These are phyloP conservation scores for Melanostoma mellinum DNA, from an alignment of 2,888 invertebrate species.

Conservation along the genomic window DNA sequence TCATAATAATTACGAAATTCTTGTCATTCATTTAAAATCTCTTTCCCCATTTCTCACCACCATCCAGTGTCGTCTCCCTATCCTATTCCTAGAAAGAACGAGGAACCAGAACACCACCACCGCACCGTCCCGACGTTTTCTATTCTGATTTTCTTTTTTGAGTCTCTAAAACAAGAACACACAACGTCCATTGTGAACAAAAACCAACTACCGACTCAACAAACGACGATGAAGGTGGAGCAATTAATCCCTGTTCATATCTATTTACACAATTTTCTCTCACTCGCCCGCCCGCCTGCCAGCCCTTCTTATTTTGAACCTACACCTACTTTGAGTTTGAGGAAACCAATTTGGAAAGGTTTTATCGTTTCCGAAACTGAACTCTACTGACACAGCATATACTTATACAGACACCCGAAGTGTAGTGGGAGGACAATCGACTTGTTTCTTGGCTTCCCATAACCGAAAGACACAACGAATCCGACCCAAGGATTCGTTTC, in stretches of 20 bases:
- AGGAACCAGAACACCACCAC: background rate
- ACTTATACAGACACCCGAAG: background rate
- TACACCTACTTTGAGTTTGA: conserved; percentile 5
- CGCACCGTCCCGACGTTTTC: conserved; percentile 10
- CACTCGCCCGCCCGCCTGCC: background rate
- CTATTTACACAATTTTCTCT: conserved; percentile 60
- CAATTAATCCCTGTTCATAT: conserved; percentile 71
- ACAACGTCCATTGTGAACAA: conserved; percentile 44
- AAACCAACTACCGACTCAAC: conserved; percentile 42
- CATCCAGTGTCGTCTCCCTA: background rate
- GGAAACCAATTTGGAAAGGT: conserved; percentile 67
- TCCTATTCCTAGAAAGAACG: background rate
- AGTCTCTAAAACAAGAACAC: conserved; percentile 37
- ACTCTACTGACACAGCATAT: conserved; percentile 51
- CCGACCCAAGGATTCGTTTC: conserved; percentile 41
- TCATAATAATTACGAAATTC: conserved; percentile 73
- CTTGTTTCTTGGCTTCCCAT: conserved; percentile 20
- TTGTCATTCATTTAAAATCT: conserved; percentile 68
- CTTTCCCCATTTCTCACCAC: conserved; percentile 30
- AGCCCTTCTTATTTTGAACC: no score
- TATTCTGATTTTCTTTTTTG: conserved; percentile 25
- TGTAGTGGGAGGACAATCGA: conserved; percentile 38
- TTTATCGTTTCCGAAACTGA: conserved; percentile 61
- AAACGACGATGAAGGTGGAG: conserved; percentile 60
- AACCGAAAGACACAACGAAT: conserved; percentile 51